Evolutionary conservation across 1,140 invertebrate genomes (phyloP), one percentile per base, ranked within the genome.

Genomic region (Bactericera cockerelli): DNA sequence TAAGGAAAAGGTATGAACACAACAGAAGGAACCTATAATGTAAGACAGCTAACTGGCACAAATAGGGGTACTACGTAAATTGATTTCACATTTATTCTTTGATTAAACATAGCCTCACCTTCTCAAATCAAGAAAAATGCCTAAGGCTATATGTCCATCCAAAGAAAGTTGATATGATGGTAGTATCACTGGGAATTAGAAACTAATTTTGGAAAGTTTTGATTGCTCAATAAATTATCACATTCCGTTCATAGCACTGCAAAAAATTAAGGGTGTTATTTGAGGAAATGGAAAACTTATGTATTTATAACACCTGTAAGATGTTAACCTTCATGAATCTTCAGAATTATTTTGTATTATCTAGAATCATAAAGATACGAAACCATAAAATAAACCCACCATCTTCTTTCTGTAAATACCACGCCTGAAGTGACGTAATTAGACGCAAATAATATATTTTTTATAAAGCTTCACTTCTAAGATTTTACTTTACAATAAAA

Each of bases 111-210:
- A 56, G 26, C 22, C 26, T 26, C 26, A 57, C 33, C 26, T 28
- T 31, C 19, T 57, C 28, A 57, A 31, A 33, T 31, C 33, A 28
- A 57, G 33, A 57, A 57, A 57, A 57, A 19, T 31, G 42, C 42
- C 42, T 49, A 49, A 16, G 42, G 42, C 42, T 49, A 49, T 10
- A 49, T 49, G 42, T 49, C 42, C 42, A 49, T 49, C 42, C 42
- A 19, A 49, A 49, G 42, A 49, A 49, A 49, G 42, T 49, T 49
- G 42, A 49, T 49, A 57, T 31, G 19, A 25, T 31, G 13, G 26
- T 56, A 56, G 26, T 26, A 28, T 56, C 22, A 56, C 26, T n/a
- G 14, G 33, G 19, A 21, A 57, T 33, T 57, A 33, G 24, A 28
- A 57, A 57, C 26, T 31, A 31, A 33, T 10, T 31, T 19, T 57